Conservation (phyloP, 2,797 vertebrate genomes). For the Chiroxiphia lanceolata region DNA sequence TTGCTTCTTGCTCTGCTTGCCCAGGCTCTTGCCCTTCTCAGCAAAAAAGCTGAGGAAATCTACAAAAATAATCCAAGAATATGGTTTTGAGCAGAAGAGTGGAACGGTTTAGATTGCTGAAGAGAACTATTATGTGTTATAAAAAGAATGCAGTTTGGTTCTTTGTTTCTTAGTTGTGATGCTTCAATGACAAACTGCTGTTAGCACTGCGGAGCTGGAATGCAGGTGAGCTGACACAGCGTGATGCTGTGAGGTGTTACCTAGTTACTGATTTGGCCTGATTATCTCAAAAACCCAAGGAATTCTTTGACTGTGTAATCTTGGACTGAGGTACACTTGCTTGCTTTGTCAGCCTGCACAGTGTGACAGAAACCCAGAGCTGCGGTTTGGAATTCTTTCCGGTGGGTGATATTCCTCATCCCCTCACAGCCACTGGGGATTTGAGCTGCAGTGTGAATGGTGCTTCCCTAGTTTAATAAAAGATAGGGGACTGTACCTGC, state of each 20-base stretch:
- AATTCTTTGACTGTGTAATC: background rate
- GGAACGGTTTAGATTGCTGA: background rate
- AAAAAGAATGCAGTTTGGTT: background rate
- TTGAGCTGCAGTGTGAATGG: rapidly evolving
- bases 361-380: too few species aligned
- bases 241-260: background rate
- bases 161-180: background rate
- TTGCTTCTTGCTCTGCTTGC: background rate
- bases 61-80: background rate
- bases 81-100: background rate
- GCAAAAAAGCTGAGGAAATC: background rate
- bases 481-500: background rate
- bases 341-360: background rate
- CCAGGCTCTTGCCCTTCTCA: background rate
- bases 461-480: background rate
- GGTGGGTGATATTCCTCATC: background rate
- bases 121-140: background rate
- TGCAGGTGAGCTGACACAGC: background rate
- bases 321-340: background rate
- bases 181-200: background rate
- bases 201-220: background rate
- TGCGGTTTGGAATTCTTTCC: background rate
- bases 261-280: background rate
- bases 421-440: background rate
- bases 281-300: background rate